phyloP scores from a whole-genome alignment of 1,140 invertebrate species.

The Atta cephalotes region DNA sequence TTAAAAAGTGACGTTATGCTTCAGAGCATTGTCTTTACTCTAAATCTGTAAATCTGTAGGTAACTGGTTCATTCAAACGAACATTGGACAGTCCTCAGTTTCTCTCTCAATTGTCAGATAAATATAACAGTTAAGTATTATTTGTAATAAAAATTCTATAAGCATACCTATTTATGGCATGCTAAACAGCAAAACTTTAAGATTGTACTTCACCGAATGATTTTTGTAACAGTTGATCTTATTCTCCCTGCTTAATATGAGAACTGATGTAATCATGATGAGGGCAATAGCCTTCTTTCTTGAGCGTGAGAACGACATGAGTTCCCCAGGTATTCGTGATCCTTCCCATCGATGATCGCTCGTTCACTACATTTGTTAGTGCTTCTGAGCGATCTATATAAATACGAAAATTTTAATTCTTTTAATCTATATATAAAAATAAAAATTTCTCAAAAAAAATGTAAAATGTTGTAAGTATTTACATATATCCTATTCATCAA shows the following conservation, averaged over 20 bases:
- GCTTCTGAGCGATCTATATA: neutral
- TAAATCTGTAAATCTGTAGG: neutral
- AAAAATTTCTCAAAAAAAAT: neutral
- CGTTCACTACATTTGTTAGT: neutral
- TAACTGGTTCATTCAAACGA: neutral
- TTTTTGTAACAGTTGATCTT: neutral
- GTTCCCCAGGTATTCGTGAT: neutral
- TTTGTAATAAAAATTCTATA: neutral
- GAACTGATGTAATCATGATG: neutral
- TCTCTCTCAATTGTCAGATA: neutral
- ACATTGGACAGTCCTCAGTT: neutral
- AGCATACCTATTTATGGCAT: neutral
- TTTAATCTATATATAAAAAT: neutral
- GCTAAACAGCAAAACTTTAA: neutral
- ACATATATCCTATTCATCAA: neutral
- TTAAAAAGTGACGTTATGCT: neutral
- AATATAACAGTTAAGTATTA: neutral
- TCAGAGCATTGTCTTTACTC: neutral
- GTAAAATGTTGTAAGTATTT: neutral
- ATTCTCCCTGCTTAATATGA: neutral
- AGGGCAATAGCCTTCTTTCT: neutral
- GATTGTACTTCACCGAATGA: neutral
- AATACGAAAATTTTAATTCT: neutral
- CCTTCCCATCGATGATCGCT: neutral
- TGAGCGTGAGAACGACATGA: slow-evolving; percentile 2